Conservation (phyloP, 2,113 vertebrate species). For the Centropus unirufus region DNA sequence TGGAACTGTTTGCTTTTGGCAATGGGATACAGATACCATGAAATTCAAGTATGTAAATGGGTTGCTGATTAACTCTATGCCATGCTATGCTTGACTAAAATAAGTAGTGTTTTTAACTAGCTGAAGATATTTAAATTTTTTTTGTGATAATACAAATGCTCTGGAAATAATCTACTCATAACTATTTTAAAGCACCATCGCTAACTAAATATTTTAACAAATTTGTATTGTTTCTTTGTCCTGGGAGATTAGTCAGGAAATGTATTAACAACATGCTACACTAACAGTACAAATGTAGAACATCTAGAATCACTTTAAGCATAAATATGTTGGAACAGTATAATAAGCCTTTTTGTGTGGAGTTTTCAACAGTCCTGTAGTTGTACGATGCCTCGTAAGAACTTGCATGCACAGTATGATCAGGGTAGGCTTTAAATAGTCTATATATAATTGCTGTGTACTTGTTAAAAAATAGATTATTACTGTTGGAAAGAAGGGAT, state of each 20-base stretch:
- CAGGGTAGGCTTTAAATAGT: neutral
- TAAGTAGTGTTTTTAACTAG: neutral
- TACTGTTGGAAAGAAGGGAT: neutral
- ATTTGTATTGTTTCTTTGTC: neutral
- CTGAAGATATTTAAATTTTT: neutral
- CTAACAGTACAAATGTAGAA: neutral
- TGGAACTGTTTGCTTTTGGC: conserved; percentile 97
- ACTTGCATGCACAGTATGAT: neutral
- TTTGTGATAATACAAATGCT: neutral
- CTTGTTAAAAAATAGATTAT: neutral
- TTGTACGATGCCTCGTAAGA: neutral
- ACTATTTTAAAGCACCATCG: neutral
- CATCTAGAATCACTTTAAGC: neutral
- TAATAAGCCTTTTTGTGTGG: neutral
- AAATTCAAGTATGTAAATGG: conserved; percentile 87
- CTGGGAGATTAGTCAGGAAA: neutral
- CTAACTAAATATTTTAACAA: neutral
- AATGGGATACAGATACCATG: conserved; percentile 90
- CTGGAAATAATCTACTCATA: accelerated
- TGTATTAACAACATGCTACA: neutral
- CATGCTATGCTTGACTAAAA: neutral
- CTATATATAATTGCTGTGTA: accelerated
- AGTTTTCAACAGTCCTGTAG: neutral
- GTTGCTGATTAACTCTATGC: neutral
- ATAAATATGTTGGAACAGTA: neutral